Conservation (phyloP, 2,888 invertebrate genomes). For the Lydus trimaculatus region DNA sequence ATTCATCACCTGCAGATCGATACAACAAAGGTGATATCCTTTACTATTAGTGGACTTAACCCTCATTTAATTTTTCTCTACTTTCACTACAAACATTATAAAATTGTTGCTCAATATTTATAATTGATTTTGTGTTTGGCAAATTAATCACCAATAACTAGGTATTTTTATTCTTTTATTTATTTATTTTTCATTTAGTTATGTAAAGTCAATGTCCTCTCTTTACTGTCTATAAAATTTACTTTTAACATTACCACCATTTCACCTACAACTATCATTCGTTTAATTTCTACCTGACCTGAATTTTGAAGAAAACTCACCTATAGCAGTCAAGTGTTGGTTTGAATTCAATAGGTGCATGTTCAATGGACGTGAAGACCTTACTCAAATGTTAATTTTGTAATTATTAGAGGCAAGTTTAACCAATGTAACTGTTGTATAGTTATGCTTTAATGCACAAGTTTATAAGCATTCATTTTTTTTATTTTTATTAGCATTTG, state of each 20-base stretch:
- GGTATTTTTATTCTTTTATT: not conserved
- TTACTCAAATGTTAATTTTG: not conserved
- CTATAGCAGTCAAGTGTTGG: not conserved
- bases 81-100: not conserved
- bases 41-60: not conserved
- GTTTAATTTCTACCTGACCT: not conserved
- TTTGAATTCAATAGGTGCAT: not conserved
- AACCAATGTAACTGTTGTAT: not conserved
- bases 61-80: not conserved
- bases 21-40: not conserved
- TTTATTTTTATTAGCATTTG: not conserved
- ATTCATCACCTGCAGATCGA: not conserved
- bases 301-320: not conserved
- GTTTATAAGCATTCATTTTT: not conserved
- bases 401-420: not conserved
- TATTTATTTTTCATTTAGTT: not conserved
- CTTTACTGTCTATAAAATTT: not conserved
- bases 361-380: not conserved
- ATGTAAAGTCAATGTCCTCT: not conserved
- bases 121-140: not conserved
- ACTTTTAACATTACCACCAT: not conserved
- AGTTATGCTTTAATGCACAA: not conserved
- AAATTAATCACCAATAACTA: not conserved
- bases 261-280: slow-evolving; percentile 1
- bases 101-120: not conserved